phyloP scores from a whole-genome alignment of 2,113 vertebrate genomes.

The Hippoglossus stenolepis region DNA sequence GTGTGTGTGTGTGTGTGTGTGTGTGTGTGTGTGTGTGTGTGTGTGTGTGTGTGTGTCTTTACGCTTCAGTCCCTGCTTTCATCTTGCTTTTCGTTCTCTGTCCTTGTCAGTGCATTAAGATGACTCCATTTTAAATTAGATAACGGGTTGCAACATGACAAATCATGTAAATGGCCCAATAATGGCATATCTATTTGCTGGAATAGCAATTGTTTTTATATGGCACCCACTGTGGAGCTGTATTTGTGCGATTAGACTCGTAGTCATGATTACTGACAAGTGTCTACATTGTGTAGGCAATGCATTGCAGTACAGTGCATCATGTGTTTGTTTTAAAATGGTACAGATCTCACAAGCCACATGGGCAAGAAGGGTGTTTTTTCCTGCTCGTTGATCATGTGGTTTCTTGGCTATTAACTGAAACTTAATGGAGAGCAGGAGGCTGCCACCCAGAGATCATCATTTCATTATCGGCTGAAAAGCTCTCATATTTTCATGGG shows the following conservation, averaged over 20 bases:
- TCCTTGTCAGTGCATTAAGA: slow-evolving; percentile 73
- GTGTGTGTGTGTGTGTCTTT: slow-evolving; percentile 22
- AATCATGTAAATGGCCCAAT: slow-evolving; percentile 75
- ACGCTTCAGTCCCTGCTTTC: slow-evolving; percentile 51
- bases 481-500: slow-evolving; percentile 73
- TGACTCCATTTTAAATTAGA: slow-evolving; percentile 67
- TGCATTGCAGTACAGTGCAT: neutral
- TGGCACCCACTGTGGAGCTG: slow-evolving; percentile 32
- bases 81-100: slow-evolving; percentile 58
- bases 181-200: slow-evolving; percentile 68
- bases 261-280: slow-evolving; percentile 32
- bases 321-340: slow-evolving; percentile 5
- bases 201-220: slow-evolving; percentile 55
- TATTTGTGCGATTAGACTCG: slow-evolving; percentile 11
- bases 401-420: slow-evolving; percentile 70
- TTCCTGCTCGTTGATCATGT: slow-evolving; percentile 33
- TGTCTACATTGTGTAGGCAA: slow-evolving; percentile 26
- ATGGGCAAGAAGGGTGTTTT: neutral
- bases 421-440: slow-evolving; percentile 71
- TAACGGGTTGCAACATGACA: slow-evolving; percentile 64
- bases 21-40: slow-evolving; percentile 26
- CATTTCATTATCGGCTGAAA: slow-evolving; percentile 73
- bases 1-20: slow-evolving; percentile 27
- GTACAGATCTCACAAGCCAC: slow-evolving; percentile 1
- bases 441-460: slow-evolving; percentile 72